Evolutionary conservation across 2,888 invertebrate genomes (phyloP), one percentile per base, ranked within the genome.

Genomic region (Steinernema scapterisci): DNA sequence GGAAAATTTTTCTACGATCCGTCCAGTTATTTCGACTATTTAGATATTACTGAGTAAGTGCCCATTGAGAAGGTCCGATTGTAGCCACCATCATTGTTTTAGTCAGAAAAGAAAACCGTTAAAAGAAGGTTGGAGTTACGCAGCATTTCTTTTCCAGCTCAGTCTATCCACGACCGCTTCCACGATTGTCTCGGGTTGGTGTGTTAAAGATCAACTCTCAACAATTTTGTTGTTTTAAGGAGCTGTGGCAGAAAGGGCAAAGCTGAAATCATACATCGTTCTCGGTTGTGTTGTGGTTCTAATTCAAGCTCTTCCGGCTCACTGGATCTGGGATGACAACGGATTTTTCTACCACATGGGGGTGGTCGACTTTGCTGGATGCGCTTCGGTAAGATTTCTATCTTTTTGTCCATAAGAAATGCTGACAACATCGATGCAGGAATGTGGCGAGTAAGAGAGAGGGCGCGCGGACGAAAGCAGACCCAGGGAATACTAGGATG

Each of bases 291-390:
- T 85, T 9, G 83, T 83, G 9, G 82, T 83, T 46, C 54, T 83
- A 6, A 82, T 83, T 11, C 83, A 83, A 72, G 88, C 88, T 48
- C 85, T 88, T 21, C 89, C 89, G 0, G 88, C 89, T 3, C 89
- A 89, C 78, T 89, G 89, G 89, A 84, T 88, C 5, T 89, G 88
- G 88, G 87, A 85, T 13, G 52, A 78, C 38, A 85, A 88, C 71
- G 89, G 89, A 1, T 87, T 85, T 74, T 82, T 87, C 75, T 78
- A 80, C 48, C 77, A 79, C 27, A 51, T 84, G 71, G 84, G 85
- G 1, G 82, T 83, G 70, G 81, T 87, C 31, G 87, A 87, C 78
- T 83, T 87, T 27, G 88, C 88, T 1, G 88, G 88, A 3, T 86
- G 88, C 73, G 88, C 88, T 0, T 87, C 88, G 2, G 89, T 89